Conservation (phyloP, 2,888 invertebrate species). For the Vanessa cardui region DNA sequence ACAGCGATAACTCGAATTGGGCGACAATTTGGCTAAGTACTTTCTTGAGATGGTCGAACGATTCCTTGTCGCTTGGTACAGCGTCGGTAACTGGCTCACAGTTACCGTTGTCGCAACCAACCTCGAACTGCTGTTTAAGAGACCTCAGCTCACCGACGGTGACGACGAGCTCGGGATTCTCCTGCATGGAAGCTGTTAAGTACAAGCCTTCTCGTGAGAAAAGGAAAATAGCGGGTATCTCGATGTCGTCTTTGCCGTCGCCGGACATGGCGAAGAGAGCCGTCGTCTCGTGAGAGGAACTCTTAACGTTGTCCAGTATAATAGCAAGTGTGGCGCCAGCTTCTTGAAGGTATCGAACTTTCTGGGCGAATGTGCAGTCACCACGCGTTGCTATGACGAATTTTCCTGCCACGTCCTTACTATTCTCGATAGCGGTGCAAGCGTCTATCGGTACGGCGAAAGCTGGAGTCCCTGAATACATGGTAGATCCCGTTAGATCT, state of each 20-base stretch:
- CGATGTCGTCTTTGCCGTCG: conserved; percentile 93
- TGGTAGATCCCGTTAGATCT: conserved; percentile 85
- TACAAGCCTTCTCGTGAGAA: conserved; percentile 89
- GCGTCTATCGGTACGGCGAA: conserved; percentile 88
- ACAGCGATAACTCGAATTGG: conserved; percentile 66
- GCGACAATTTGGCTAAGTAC: conserved; percentile 68
- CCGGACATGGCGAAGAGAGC: conserved; percentile 98
- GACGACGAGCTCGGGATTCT: conserved; percentile 81
- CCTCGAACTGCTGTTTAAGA: conserved; percentile 57
- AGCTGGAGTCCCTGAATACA: conserved; percentile 83
- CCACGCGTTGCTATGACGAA: conserved; percentile 95
- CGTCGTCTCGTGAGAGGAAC: conserved; percentile 88
- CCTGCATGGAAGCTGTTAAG: conserved; percentile 83
- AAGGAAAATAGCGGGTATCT: conserved; percentile 95
- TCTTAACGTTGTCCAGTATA: conserved; percentile 91
- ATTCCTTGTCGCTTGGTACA: conserved; percentile 56
- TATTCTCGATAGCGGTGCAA: conserved; percentile 83
- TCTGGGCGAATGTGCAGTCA: conserved; percentile 97
- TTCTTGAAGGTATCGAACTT: conserved; percentile 91
- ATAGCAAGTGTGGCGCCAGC: conserved; percentile 93
- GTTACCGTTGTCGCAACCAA: conserved; percentile 52
- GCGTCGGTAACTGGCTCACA: conserved; percentile 54
- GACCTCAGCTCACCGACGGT: conserved; percentile 77
- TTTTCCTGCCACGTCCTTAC: conserved; percentile 84
- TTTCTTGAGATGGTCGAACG: conserved; percentile 72